These are phyloP conservation scores for Aspidapion aeneum DNA, from an alignment of 2,888 invertebrate species.

Conservation along the genomic window DNA sequence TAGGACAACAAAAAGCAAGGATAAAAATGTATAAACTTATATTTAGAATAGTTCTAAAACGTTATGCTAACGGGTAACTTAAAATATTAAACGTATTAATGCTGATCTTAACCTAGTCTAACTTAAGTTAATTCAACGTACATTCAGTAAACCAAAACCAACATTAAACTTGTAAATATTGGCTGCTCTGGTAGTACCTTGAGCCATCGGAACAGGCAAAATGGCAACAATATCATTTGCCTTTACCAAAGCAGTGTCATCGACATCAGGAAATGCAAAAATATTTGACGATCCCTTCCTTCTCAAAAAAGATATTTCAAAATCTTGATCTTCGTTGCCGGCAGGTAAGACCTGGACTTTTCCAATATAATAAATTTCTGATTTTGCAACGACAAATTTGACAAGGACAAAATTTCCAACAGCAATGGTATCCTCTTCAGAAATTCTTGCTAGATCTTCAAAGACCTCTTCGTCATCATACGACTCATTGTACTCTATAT, in stretches of 20 bases:
- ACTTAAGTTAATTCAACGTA: not conserved
- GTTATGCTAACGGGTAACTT: no score
- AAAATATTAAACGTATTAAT: no score
- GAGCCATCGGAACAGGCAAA: not conserved
- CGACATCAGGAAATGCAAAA: not conserved
- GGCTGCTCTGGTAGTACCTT: not conserved
- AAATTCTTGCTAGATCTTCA: not conserved
- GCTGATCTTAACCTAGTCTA: no score
- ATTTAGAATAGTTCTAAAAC: no score
- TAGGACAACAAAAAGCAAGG: not conserved
- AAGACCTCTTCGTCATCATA: not conserved
- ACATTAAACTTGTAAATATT: not conserved
- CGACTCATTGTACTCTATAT: no score
- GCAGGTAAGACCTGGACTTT: not conserved
- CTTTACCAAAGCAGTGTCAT: not conserved
- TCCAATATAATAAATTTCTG: not conserved
- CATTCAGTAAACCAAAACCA: not conserved
- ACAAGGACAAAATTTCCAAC: conserved; percentile 2
- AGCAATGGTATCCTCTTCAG: not conserved
- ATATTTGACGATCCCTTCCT: no score
- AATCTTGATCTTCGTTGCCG: not conserved
- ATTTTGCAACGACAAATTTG: not conserved
- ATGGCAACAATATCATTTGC: not conserved
- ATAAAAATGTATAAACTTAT: not conserved
- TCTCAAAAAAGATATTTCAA: no score